Percentiles rank a stretch among this genome's conserved stretches.
Evolutionary conservation across 2,113 vertebrate species (phyloP).

Genomic region (Panurus biarmicus): DNA sequence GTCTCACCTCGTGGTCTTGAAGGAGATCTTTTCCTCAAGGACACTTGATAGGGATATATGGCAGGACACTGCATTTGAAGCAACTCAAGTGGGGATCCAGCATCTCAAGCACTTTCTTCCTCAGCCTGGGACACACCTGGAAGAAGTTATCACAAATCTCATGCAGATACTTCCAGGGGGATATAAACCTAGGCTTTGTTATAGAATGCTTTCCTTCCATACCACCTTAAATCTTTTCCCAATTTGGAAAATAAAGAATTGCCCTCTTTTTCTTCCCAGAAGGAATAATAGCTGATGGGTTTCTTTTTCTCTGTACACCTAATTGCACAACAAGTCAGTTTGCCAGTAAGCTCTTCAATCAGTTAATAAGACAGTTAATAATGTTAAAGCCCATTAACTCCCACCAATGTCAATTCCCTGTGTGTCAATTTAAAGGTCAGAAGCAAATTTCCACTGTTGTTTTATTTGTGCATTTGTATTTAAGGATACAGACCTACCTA

Average conservation of each 20-base stretch:
- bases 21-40: not conserved
- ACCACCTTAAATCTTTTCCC: not conserved
- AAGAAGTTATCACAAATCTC: not conserved
- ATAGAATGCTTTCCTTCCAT: not conserved
- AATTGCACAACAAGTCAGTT: not conserved
- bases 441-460: not conserved
- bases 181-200: not conserved
- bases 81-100: not conserved
- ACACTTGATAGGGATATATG: rapidly evolving
- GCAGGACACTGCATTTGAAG: not conserved
- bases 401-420: not conserved
- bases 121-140: not conserved
- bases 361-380: not conserved
- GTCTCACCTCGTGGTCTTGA: not conserved
- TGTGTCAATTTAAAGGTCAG: not conserved
- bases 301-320: not conserved
- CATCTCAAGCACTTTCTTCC: not conserved
- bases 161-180: not conserved
- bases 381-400: not conserved
- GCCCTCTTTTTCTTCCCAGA: not conserved
- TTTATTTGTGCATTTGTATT: not conserved
- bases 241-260: not conserved
- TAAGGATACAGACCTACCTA: not conserved
- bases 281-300: not conserved
- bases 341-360: not conserved